Conservation (phyloP, 2,113 vertebrate genomes). For the Catagonus wagneri region DNA sequence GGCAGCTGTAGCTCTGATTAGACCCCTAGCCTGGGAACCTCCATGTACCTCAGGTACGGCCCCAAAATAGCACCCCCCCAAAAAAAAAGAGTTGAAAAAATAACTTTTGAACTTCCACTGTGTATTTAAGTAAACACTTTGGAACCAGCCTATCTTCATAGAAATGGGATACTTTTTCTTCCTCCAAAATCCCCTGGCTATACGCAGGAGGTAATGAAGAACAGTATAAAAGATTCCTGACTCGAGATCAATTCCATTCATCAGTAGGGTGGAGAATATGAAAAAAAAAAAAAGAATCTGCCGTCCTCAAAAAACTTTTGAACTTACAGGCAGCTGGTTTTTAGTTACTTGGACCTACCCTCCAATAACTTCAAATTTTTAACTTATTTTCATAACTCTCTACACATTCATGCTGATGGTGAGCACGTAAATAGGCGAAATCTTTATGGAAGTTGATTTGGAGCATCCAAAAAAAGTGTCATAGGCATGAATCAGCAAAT, state of each 20-base stretch:
- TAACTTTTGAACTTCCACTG: background rate
- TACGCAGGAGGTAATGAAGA: background rate
- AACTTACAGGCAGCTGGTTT: background rate
- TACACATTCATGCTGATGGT: background rate
- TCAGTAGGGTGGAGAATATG: background rate
- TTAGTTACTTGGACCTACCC: background rate
- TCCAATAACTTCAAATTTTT: background rate
- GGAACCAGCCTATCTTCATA: background rate
- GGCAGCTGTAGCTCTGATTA: too few species aligned
- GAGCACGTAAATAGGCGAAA: background rate
- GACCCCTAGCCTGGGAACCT: too few species aligned
- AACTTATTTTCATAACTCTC: background rate
- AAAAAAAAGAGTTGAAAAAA: background rate
- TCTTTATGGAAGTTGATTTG: background rate
- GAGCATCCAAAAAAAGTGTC: background rate
- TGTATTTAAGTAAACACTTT: background rate
- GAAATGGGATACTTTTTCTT: conserved; percentile 25
- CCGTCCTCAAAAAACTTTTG: background rate
- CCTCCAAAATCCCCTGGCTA: conserved; percentile 8
- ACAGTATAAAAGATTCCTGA: conserved; percentile 5
- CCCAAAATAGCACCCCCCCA: too few species aligned
- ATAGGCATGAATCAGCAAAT: background rate
- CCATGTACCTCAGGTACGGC: too few species aligned
- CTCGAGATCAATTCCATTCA: background rate
- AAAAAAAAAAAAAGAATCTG: background rate